Evolutionary conservation across 1,140 invertebrate species (phyloP).

Genomic region (Cotesia vestalis): DNA sequence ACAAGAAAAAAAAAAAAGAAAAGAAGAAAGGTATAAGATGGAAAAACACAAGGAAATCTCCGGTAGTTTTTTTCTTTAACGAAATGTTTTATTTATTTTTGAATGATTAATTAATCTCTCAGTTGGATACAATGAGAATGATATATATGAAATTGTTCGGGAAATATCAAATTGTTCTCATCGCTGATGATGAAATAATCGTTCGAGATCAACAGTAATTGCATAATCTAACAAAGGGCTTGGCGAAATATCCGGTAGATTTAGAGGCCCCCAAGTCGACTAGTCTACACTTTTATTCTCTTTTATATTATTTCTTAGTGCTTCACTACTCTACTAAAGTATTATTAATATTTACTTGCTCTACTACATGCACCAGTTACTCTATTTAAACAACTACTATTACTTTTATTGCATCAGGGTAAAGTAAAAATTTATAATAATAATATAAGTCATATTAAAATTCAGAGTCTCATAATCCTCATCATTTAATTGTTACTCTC

Average conservation of each 20-base stretch:
- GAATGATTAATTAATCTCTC: not conserved
- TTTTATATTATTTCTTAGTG: too few relatives aligned
- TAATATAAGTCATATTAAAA: too few relatives aligned
- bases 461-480: too few relatives aligned
- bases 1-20: too few relatives aligned
- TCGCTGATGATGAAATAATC: constrained; percentile 59
- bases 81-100: constrained; percentile 1
- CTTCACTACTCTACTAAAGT: too few relatives aligned
- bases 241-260: constrained; percentile 63
- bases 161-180: constrained; percentile 62
- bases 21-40: too few relatives aligned
- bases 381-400: too few relatives aligned
- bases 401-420: too few relatives aligned
- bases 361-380: not conserved
- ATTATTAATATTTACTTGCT: too few relatives aligned
- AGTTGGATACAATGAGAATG: constrained; percentile 38
- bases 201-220: constrained; percentile 46
- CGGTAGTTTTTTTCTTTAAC: not conserved
- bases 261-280: constrained; percentile 43
- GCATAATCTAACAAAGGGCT: constrained; percentile 60
- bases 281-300: not conserved
- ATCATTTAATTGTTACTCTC: too few relatives aligned
- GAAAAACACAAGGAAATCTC: constrained; percentile 6
- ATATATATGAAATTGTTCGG: constrained; percentile 38
- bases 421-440: too few relatives aligned